phyloP scores from a whole-genome alignment of 2,888 invertebrate genomes.

The Tanaodytes sp. region DNA sequence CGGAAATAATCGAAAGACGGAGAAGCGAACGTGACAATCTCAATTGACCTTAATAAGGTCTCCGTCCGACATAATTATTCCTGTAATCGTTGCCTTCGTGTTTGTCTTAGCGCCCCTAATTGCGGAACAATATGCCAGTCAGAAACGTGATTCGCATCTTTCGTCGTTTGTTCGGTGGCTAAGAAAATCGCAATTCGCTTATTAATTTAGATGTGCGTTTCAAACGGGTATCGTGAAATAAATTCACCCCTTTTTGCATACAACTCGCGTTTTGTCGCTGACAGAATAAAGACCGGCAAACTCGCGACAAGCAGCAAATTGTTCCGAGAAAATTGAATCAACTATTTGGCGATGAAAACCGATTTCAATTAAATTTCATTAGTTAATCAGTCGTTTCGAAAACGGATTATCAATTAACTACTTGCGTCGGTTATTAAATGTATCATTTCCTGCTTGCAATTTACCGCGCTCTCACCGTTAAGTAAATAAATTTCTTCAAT shows the following conservation, averaged over 20 bases:
- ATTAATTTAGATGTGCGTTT: conserved; percentile 30
- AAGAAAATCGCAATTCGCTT: conserved; percentile 20
- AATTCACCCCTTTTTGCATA: not conserved
- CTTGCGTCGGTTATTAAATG: no score
- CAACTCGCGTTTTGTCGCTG: not conserved
- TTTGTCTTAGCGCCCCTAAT: conserved; percentile 43
- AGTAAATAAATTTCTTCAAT: no score
- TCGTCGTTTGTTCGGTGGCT: conserved; percentile 31
- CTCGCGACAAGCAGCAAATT: not conserved
- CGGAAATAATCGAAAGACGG: conserved; percentile 38
- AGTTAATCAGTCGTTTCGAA: no score
- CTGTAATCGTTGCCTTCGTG: conserved; percentile 35
- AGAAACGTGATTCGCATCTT: conserved; percentile 42
- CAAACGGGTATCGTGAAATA: conserved; percentile 15
- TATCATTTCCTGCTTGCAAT: no score
- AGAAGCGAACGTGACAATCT: conserved; percentile 30
- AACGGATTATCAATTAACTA: no score
- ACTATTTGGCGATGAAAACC: not conserved
- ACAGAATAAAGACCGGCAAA: not conserved
- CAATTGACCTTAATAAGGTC: conserved; percentile 45
- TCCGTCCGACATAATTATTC: conserved; percentile 39
- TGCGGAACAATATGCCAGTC: conserved; percentile 42
- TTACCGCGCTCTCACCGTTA: no score
- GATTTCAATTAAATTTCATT: no score
- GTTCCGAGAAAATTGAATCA: not conserved